Evolutionary conservation across 2,113 vertebrate genomes (phyloP).

Genomic region (Conger conger): DNA sequence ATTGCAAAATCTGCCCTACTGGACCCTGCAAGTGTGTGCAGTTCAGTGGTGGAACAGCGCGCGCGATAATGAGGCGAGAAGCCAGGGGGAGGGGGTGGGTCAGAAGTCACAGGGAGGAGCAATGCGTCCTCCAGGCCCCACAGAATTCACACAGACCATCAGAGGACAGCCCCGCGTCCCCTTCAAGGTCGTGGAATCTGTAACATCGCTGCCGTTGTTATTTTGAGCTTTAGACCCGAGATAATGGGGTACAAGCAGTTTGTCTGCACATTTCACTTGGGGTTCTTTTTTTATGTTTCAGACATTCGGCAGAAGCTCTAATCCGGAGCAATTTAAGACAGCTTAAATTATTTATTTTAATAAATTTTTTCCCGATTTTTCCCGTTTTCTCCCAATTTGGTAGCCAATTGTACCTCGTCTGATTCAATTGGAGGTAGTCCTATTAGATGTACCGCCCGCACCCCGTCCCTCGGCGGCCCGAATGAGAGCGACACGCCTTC

Average conservation of each 20-base stretch:
- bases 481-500: too few relatives aligned
- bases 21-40: background rate
- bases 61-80: background rate
- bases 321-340: too few relatives aligned
- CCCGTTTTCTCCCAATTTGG: too few relatives aligned
- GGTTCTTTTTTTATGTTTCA: background rate
- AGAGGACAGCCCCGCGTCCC: background rate
- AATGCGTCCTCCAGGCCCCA: background rate
- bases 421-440: too few relatives aligned
- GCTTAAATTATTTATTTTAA: too few relatives aligned
- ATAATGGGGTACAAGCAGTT: background rate
- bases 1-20: slow-evolving; percentile 19
- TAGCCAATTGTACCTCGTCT: too few relatives aligned
- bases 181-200: background rate
- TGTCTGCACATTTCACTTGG: background rate
- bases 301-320: too few relatives aligned
- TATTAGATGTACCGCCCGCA: too few relatives aligned
- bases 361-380: too few relatives aligned
- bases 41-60: background rate
- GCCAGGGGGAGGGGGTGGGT: background rate
- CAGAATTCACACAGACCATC: background rate
- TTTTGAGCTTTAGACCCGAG: background rate
- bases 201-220: background rate
- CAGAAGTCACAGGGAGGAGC: background rate
- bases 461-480: too few relatives aligned